Evolutionary conservation across 2,797 vertebrate species (phyloP), one percentile per base, ranked within the genome.

Genomic region (Enteromius unitaeniatus): DNA sequence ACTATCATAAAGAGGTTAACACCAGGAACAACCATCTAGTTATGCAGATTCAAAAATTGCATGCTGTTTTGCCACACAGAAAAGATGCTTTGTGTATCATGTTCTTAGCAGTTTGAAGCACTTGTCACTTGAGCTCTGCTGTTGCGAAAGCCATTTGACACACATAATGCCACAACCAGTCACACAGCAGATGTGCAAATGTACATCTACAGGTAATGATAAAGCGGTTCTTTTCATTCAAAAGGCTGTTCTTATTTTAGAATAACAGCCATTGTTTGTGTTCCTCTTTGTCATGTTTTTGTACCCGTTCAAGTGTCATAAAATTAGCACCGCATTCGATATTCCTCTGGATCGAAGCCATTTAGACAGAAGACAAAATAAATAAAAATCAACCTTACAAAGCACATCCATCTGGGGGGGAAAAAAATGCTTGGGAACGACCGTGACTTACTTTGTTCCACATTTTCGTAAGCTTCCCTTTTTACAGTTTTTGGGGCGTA

Each of bases 291-390:
- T 85, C 3, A 4, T 73, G 31, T 85, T 67, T 26, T 88, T 85
- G 86, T 91, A 85, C 83, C 75, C 86, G 86, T 92, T 91, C 87
- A 92, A 91, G 89, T 90, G 88, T 91, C 84, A 90, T 86, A 76
- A 93, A 92, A 92, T 89, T 86, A 95, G 93, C 93, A 93, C 92
- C 91, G 91, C 91, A 91, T 93, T 93, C 90, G 55, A 93, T 92
- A 91, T 90, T 51, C 88, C 87, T 88, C 91, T 91, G 89, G 47
- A 86, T 91, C 21, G 6, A 92, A 93, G 92, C 92, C 93, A 92
- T 89, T 62, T 91, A 91, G 85, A 92, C 88, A 90, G 90, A n/a
- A 67, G 76, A 37, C 78, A 45, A 45, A 45, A 42, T 42, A 90
- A n/a, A 65, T 92, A 87, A 92, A 91, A 62, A 83, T 91, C 87